Percentiles rank a stretch among this genome's conserved stretches.
These are phyloP conservation scores for Drosophila pseudoananassae DNA, from an alignment of 1,140 invertebrate species.

Conservation along the genomic window DNA sequence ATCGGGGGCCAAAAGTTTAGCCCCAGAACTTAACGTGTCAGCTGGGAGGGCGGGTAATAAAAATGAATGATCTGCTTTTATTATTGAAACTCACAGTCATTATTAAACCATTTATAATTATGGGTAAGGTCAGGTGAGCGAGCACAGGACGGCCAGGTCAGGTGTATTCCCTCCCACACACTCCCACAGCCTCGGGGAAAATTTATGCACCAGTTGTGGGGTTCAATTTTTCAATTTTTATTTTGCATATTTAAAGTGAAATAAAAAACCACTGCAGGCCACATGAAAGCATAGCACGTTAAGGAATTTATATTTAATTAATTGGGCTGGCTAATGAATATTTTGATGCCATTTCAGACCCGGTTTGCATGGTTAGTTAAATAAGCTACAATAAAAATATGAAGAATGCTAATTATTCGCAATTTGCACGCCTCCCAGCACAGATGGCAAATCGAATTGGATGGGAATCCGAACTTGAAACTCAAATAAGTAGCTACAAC, in stretches of 20 bases:
- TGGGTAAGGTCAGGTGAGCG: conserved; percentile 35
- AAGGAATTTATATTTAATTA: conserved; percentile 70
- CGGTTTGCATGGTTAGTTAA: conserved; percentile 49
- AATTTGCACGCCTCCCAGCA: conserved; percentile 49
- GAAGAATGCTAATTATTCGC: conserved; percentile 52
- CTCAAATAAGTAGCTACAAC: conserved; percentile 47
- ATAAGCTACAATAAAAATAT: conserved; percentile 48
- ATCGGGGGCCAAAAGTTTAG: conserved; percentile 36
- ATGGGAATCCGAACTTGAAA: conserved; percentile 12
- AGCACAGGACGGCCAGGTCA: conserved; percentile 33
- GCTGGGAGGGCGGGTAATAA: conserved; percentile 65
- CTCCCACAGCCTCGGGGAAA: background rate
- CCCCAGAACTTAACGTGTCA: conserved; percentile 56
- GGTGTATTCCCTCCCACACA: conserved; percentile 14
- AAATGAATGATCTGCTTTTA: conserved; percentile 82
- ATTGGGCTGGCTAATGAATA: conserved; percentile 53
- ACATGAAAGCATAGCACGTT: conserved; percentile 49
- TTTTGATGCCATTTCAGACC: conserved; percentile 41
- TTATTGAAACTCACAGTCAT: conserved; percentile 81
- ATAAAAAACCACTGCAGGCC: conserved; percentile 46
- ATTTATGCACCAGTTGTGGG: conserved; percentile 4
- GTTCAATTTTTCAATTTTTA: conserved; percentile 74
- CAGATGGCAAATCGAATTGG: conserved; percentile 44
- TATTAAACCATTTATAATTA: conserved; percentile 82
- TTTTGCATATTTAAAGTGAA: conserved; percentile 70